Evolutionary conservation across 2,797 vertebrate genomes (phyloP), one percentile per base, ranked within the genome.

Genomic region (Sebastiscus albofasciatus): DNA sequence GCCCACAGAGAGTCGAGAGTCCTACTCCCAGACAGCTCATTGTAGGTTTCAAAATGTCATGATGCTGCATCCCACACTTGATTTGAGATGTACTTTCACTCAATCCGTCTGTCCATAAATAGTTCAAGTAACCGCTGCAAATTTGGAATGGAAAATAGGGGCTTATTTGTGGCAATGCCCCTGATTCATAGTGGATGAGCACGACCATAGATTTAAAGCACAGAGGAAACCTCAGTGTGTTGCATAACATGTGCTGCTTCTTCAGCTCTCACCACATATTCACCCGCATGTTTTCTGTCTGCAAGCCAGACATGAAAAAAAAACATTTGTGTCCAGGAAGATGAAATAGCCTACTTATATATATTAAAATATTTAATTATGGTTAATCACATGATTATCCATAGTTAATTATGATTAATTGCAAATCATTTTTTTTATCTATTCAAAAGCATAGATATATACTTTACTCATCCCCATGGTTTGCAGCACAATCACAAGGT

Each of bases 271-370:
- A 65, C 56, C 80, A 82, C 77, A 82, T 55, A 73, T 67, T 77
- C 56, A 60, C 49, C 29, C 80, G 56, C 74, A 34, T 68, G 80
- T 80, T 76, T 60, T 83, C 69, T 75, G 67, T 86, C 67, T 52
- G 49, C 31, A 61, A 67, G 71, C 62, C 83, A 86, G 55, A 77
- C 69, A 77, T 82, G 79, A 90, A 80, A 86, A 86, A 92, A 87
- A 85, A 71, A 91, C 7, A 42, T 92, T 87, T 82, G 75, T 81
- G 69, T 72, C 29, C 33, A 76, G 61, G 42, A 81, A 27, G 73
- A 83, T 64, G 18, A 79, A 87, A 85, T 12, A 80, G 72, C 72
- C 85, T 18, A 7, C 16, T 46, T 46, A 46, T 46, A 46, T 46
- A 42, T 42, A 42, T 42, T 42, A 18, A 42, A 18, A 42, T 18